A percentile compares a stretch with the other conserved stretches of the same genome.
Evolutionary conservation across 1,140 invertebrate genomes (phyloP).

Genomic region (Orchestia grillus): DNA sequence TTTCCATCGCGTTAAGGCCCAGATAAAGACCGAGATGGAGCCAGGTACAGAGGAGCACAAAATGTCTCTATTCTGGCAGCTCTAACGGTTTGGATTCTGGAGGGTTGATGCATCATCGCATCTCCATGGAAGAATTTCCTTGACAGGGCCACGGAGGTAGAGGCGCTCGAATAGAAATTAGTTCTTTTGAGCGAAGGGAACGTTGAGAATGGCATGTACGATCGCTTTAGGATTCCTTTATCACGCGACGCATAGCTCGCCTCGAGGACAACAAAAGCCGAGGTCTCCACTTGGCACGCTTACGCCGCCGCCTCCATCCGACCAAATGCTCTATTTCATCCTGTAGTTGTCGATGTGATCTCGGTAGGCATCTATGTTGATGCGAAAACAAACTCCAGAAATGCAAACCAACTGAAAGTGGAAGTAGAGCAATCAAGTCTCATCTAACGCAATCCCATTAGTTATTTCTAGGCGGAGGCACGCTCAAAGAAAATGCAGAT

Average conservation of each 20-base stretch:
- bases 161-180: conserved; percentile 48
- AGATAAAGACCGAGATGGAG: neutral
- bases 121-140: conserved; percentile 44
- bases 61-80: conserved; percentile 29
- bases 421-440: no score
- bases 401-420: no score
- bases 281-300: neutral
- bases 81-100: conserved; percentile 14
- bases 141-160: neutral
- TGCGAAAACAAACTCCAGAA: no score
- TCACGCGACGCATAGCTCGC: neutral
- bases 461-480: neutral
- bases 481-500: neutral
- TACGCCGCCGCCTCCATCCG: neutral
- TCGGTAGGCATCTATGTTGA: no score
- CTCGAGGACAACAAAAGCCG: neutral
- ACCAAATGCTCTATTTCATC: neutral
- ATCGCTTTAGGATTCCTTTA: conserved; percentile 44
- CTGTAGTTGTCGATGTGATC: neutral
- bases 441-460: no score
- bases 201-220: conserved; percentile 41
- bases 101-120: conserved; percentile 41
- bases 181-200: conserved; percentile 40
- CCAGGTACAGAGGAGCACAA: neutral
- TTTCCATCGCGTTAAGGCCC: conserved; percentile 12